Evolutionary conservation across 2,113 vertebrate genomes (phyloP).

Genomic region (Melanotaenia duboulayi): DNA sequence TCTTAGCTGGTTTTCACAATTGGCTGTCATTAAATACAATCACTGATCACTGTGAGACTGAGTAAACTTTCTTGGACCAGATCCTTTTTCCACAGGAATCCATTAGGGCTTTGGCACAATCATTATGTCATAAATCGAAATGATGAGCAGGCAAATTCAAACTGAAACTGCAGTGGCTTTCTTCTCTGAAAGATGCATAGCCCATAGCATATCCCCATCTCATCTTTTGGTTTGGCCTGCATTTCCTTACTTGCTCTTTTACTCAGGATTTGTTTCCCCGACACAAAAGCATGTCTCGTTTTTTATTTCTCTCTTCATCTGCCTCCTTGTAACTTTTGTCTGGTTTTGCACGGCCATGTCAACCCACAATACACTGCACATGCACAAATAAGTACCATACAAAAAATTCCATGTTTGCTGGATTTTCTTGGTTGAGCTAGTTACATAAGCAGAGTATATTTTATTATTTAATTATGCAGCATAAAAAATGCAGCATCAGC

Average conservation of each 20-base stretch:
- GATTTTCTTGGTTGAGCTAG: background rate
- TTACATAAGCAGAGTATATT: background rate
- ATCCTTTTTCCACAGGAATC: background rate
- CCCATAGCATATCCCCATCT: constrained; percentile 27
- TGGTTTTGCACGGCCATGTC: background rate
- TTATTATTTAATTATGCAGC: constrained; percentile 18
- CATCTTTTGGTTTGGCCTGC: constrained; percentile 61
- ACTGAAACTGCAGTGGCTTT: constrained; percentile 25
- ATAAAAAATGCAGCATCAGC: constrained; percentile 17
- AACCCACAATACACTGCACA: background rate
- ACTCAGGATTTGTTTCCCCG: constrained; percentile 55
- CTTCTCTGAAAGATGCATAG: constrained; percentile 21
- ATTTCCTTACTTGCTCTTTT: constrained; percentile 58
- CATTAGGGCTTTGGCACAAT: constrained; percentile 1
- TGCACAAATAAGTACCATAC: constrained; percentile 1
- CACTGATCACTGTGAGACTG: no score
- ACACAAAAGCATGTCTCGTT: constrained; percentile 40
- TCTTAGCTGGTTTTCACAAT: background rate
- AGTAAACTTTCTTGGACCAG: no score
- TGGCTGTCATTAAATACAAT: background rate
- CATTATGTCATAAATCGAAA: constrained; percentile 25
- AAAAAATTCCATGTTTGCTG: background rate
- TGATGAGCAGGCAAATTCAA: constrained; percentile 25
- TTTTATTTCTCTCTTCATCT: constrained; percentile 34
- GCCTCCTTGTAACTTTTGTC: constrained; percentile 4